A percentile compares a stretch with the other conserved stretches of the same genome.
phyloP scores from a whole-genome alignment of 2,113 vertebrate species.

The Zosterops lateralis region DNA sequence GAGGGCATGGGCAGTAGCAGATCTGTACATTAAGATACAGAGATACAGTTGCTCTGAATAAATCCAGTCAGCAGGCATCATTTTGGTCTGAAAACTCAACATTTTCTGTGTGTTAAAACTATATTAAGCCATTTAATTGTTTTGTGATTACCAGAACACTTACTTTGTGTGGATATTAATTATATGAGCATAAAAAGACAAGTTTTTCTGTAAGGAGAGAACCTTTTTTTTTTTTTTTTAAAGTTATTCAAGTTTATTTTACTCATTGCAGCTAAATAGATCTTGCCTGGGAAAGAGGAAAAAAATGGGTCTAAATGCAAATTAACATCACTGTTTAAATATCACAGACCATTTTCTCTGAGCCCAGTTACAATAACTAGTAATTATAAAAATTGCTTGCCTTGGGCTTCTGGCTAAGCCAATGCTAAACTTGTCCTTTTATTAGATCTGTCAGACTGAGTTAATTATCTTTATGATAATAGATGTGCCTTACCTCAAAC shows the following conservation, averaged over 20 bases:
- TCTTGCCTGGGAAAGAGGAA: constrained; percentile 60
- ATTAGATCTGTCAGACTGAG: constrained; percentile 87
- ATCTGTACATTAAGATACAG: neutral
- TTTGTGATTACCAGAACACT: constrained; percentile 51
- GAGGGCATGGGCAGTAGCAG: neutral
- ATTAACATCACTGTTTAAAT: constrained; percentile 84
- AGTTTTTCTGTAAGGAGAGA: constrained; percentile 34
- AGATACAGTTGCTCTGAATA: neutral
- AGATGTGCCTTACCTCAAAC: constrained; percentile 86
- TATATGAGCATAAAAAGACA: constrained; percentile 55
- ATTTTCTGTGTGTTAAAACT: neutral
- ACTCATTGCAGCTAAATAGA: constrained; percentile 71
- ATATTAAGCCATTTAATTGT: constrained; percentile 53
- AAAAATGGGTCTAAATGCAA: constrained; percentile 80
- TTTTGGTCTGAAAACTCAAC: neutral
- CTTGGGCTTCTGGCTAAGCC: constrained; percentile 83
- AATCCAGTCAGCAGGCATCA: neutral
- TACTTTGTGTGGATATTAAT: constrained; percentile 58
- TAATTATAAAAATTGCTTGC: constrained; percentile 88
- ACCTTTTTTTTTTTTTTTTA: neutral
- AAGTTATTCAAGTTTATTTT: constrained; percentile 68
- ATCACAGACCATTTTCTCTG: constrained; percentile 83
- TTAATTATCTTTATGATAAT: constrained; percentile 90
- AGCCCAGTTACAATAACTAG: constrained; percentile 87
- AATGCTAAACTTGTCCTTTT: constrained; percentile 84